phyloP scores from a whole-genome alignment of 2,888 invertebrate species.

The Pemphredon lugubris region DNA sequence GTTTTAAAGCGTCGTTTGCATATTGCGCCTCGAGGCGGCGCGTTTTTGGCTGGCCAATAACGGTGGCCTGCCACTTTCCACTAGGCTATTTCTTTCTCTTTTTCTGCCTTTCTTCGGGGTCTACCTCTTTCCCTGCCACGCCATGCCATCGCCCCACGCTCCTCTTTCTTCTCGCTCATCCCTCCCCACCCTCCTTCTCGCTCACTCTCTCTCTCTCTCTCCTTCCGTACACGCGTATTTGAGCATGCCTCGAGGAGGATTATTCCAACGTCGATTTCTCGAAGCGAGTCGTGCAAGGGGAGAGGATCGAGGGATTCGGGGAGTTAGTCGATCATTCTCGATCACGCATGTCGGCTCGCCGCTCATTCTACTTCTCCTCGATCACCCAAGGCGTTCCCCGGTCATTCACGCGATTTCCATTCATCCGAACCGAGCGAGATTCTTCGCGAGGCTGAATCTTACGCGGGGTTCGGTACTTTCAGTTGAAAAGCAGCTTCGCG shows the following conservation, averaged over 20 bases:
- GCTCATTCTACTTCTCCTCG: constrained; percentile 51
- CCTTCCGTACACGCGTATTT: constrained; percentile 2
- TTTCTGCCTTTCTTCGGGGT: constrained; percentile 6
- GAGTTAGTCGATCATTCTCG: constrained; percentile 56
- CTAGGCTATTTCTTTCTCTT: constrained; percentile 51
- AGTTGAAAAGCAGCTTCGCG: no score
- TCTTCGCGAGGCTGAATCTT: background rate
- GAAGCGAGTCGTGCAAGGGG: constrained; percentile 23
- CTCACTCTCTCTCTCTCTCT: background rate
- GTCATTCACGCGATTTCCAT: constrained; percentile 72
- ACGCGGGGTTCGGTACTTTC: no score
- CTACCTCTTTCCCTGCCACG: background rate
- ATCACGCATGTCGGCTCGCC: constrained; percentile 56
- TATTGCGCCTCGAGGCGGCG: constrained; percentile 70
- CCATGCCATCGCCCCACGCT: no score
- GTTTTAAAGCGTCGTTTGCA: constrained; percentile 77
- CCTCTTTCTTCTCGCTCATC: background rate
- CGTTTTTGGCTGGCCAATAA: constrained; percentile 69
- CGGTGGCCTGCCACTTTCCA: constrained; percentile 69
- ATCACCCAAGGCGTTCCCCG: constrained; percentile 54
- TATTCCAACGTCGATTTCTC: constrained; percentile 49
- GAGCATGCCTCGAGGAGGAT: constrained; percentile 38
- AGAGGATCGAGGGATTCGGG: constrained; percentile 46
- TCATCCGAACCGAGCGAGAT: constrained; percentile 46
- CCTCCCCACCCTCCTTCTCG: constrained; percentile 15